phyloP scores from a whole-genome alignment of 1,140 invertebrate species.

The Cydia pomonella region DNA sequence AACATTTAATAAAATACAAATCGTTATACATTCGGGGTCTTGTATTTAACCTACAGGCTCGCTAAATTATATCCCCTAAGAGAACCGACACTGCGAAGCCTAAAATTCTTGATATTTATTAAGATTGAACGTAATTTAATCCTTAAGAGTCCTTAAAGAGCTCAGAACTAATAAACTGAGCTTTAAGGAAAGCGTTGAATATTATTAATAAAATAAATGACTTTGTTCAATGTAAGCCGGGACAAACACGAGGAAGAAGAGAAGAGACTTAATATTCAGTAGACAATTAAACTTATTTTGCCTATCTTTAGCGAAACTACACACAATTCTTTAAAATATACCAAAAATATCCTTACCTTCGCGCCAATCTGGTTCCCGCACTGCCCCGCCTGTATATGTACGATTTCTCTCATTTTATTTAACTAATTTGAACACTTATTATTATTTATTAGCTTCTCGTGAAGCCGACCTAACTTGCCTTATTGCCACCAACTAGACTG shows the following conservation, averaged over 20 bases:
- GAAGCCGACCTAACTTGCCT: slow-evolving; percentile 35
- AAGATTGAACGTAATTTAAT: neutral
- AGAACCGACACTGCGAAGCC: neutral
- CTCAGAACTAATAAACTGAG: no score
- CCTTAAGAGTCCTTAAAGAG: neutral
- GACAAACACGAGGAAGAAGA: no score
- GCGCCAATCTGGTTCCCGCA: slow-evolving; percentile 95
- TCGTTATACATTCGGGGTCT: neutral
- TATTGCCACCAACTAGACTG: slow-evolving; percentile 57
- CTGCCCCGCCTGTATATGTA: slow-evolving; percentile 91
- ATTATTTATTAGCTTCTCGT: slow-evolving; percentile 1
- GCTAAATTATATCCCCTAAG: neutral
- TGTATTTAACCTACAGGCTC: neutral
- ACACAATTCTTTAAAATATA: neutral
- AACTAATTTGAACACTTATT: slow-evolving; percentile 38
- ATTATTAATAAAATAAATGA: no score
- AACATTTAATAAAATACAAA: no score
- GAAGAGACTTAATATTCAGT: no score
- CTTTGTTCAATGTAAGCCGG: no score
- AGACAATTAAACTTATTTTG: no score
- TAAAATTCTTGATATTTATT: neutral
- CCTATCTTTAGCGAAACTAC: no score
- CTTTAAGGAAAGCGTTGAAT: no score
- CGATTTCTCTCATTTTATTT: slow-evolving; percentile 87
- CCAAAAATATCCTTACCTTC: slow-evolving; percentile 82